Evolutionary conservation across 2,888 invertebrate genomes (phyloP), one percentile per base, ranked within the genome.

Genomic region (Mesorhabditis belari): DNA sequence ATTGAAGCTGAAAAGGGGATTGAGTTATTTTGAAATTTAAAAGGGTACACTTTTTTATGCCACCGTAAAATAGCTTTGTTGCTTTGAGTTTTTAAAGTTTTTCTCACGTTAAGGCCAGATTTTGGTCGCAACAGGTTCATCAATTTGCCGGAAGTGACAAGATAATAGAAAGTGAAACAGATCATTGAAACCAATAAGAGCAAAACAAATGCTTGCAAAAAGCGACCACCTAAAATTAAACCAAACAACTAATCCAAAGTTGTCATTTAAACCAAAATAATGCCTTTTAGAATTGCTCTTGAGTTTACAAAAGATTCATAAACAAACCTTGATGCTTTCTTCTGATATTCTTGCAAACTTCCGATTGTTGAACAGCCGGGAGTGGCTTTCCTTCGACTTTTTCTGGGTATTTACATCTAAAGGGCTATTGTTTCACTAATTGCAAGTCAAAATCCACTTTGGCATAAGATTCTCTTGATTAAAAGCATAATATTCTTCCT

Each of bases 341-440:
- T 60, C 51, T 50, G n/a, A 35, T n/a, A 35, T 55, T 58, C 2
- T 60, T 60, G 24, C 69, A 69, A n/a, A 57, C 66, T 9, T 66
- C 63, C 6, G 50, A 23, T 1, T 26, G 53, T 19, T 55, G 54
- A 4, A 70, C 54, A 17, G 59, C 58, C 0, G 49, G 50, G 23
- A 70, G 49, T 4, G 56, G 58, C 2, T 49, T 28, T 17, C 53
- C 62, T 5, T 51, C 49, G 6, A 64, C 26, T 6, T 44, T 25
- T 27, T 49, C 28, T 5, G 70, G 70, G 4, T 3, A 55, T 6
- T 27, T 24, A 25, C 70, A 70, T 49, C 66, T 69, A 27, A 23
- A 54, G 50, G 9, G 2, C 2, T 2, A 26, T 12, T 2, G 23
- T 17, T 19, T 54, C 23, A 19, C 2, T 23, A 6, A 3, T n/a